These are phyloP conservation scores for Neodiprion virginianus DNA, from an alignment of 1,140 invertebrate species.

Conservation along the genomic window DNA sequence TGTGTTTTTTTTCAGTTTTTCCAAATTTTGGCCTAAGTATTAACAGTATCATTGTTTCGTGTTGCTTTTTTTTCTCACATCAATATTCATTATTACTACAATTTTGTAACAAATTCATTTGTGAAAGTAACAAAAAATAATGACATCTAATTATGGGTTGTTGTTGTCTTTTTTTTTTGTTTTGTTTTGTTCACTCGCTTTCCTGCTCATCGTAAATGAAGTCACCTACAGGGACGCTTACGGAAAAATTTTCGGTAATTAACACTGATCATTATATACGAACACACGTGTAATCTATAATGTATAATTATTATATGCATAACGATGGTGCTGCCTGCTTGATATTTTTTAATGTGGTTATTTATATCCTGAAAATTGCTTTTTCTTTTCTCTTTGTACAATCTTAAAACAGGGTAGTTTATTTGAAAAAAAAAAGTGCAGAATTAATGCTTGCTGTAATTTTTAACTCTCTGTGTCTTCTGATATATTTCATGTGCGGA, in stretches of 20 bases:
- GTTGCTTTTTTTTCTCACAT: neutral
- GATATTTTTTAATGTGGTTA: neutral
- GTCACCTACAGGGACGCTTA: constrained; percentile 48
- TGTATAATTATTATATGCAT: neutral
- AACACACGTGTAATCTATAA: neutral
- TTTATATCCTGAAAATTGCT: too few relatives aligned
- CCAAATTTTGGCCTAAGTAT: too few relatives aligned
- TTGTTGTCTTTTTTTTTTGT: constrained; percentile 38
- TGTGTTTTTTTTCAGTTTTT: too few relatives aligned
- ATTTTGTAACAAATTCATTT: too few relatives aligned
- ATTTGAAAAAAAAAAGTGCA: too few relatives aligned
- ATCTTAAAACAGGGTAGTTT: too few relatives aligned
- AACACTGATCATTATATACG: constrained; percentile 27
- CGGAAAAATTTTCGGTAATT: constrained; percentile 60
- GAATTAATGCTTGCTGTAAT: neutral
- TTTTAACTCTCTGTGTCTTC: neutral
- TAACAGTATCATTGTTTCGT: too few relatives aligned
- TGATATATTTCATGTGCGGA: neutral
- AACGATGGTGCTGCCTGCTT: neutral
- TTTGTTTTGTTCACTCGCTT: constrained; percentile 38
- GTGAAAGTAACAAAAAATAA: too few relatives aligned
- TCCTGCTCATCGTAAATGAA: constrained; percentile 44
- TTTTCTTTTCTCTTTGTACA: too few relatives aligned
- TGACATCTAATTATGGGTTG: too few relatives aligned
- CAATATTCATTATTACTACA: neutral